Conservation (phyloP, 2,113 vertebrate genomes). For the Hiodon tergisus region DNA sequence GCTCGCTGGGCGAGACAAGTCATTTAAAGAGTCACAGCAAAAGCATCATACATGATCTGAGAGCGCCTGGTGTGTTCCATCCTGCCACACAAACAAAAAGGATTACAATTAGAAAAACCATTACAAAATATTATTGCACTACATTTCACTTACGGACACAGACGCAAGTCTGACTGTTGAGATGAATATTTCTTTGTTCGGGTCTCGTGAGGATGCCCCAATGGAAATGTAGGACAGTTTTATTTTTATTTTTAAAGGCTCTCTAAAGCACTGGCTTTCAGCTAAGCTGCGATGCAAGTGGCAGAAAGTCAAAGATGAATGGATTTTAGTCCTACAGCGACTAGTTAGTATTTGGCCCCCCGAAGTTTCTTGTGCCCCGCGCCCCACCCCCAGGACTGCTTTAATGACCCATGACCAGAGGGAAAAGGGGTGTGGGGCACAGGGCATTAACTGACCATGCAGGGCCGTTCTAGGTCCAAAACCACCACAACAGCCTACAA, state of each 20-base stretch:
- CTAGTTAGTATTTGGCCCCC: neutral
- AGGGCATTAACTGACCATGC: no score
- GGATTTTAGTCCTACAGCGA: neutral
- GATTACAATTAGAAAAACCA: constrained; percentile 31
- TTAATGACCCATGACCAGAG: neutral
- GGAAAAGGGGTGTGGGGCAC: neutral
- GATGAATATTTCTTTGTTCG: constrained; percentile 4
- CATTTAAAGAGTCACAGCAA: no score
- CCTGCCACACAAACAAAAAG: constrained; percentile 3
- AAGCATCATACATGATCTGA: no score
- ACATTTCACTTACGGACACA: constrained; percentile 26
- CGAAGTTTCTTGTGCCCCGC: no score
- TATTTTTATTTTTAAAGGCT: neutral
- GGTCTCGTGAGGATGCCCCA: neutral
- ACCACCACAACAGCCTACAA: neutral
- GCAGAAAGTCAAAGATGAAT: neutral
- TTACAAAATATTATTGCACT: constrained; percentile 35
- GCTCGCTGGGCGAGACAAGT: no score
- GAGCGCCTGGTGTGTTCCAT: no score
- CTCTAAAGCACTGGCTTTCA: neutral
- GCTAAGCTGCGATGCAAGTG: neutral
- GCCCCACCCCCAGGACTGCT: no score
- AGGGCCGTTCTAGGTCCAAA: neutral
- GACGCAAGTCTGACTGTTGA: constrained; percentile 22
- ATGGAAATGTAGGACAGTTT: neutral